Percentiles rank a stretch among this genome's conserved stretches.
These are phyloP conservation scores for Craseonycteris thonglongyai DNA, from an alignment of 2,113 vertebrate species.

Conservation along the genomic window DNA sequence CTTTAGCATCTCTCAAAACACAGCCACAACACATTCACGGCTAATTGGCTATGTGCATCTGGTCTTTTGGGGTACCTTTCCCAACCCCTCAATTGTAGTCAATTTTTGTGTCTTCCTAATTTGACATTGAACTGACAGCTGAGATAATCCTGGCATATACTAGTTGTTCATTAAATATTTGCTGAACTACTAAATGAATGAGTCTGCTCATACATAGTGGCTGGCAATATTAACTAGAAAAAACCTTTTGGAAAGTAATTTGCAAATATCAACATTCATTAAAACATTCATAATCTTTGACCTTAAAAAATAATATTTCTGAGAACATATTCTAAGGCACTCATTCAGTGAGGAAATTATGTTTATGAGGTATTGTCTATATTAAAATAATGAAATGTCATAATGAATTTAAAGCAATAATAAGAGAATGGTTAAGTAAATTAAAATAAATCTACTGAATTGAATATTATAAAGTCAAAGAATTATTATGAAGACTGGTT, in stretches of 20 bases:
- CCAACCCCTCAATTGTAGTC: background rate
- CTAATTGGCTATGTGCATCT: background rate
- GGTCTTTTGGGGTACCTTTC: background rate
- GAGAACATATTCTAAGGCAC: conserved; percentile 13
- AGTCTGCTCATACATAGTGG: background rate
- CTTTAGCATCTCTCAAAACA: background rate
- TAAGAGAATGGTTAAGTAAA: conserved; percentile 40
- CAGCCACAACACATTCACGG: background rate
- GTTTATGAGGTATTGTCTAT: background rate
- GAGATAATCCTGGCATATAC: background rate
- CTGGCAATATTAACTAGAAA: conserved; percentile 27
- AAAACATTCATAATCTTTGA: conserved; percentile 53
- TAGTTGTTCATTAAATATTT: conserved; percentile 29
- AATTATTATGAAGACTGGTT: background rate
- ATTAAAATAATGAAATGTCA: conserved; percentile 49
- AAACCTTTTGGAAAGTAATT: conserved; percentile 40
- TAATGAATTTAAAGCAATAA: conserved; percentile 37
- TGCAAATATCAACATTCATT: conserved; percentile 46
- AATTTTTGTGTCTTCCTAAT: background rate
- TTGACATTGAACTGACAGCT: background rate
- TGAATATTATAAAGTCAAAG: conserved; percentile 43
- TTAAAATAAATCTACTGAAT: conserved; percentile 48
- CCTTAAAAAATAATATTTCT: conserved; percentile 53
- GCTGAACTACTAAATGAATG: background rate
- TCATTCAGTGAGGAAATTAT: background rate